These are phyloP conservation scores for Nasua narica DNA, from an alignment of 2,797 vertebrate species.

Conservation along the genomic window DNA sequence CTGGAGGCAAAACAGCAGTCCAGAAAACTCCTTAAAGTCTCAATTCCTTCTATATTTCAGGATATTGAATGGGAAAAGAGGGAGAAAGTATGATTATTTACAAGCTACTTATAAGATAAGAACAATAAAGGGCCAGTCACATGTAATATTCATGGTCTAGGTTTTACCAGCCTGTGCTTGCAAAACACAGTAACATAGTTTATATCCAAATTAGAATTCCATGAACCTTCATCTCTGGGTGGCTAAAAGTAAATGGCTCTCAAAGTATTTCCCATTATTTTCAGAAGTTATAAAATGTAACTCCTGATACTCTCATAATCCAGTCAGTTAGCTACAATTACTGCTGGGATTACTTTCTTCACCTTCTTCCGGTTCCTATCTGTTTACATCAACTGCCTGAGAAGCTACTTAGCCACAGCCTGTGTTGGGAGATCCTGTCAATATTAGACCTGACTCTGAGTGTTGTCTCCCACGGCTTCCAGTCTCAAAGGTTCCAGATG, in stretches of 20 bases:
- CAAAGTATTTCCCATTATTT: not conserved
- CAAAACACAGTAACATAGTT: not conserved
- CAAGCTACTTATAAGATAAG: not conserved
- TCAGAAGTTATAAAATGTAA: not conserved
- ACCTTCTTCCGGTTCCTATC: not conserved
- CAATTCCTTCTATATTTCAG: not conserved
- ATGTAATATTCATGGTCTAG: not conserved
- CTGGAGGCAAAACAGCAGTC: not conserved
- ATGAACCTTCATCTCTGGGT: not conserved
- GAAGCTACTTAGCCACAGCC: not conserved
- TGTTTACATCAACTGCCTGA: not conserved
- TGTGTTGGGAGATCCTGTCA: not conserved
- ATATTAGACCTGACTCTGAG: not conserved
- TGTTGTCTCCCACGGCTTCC: not conserved
- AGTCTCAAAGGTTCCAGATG: not conserved
- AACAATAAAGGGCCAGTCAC: not conserved
- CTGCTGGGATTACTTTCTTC: not conserved
- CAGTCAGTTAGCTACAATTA: not conserved
- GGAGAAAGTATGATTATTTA: not conserved
- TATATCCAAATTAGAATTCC: not conserved
- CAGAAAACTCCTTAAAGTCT: not conserved
- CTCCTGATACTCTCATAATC: not conserved
- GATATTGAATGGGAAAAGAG: not conserved
- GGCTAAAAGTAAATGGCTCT: not conserved
- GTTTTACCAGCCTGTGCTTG: not conserved